Conservation (phyloP, 2,113 vertebrate genomes). For the Engraulis encrasicolus region DNA sequence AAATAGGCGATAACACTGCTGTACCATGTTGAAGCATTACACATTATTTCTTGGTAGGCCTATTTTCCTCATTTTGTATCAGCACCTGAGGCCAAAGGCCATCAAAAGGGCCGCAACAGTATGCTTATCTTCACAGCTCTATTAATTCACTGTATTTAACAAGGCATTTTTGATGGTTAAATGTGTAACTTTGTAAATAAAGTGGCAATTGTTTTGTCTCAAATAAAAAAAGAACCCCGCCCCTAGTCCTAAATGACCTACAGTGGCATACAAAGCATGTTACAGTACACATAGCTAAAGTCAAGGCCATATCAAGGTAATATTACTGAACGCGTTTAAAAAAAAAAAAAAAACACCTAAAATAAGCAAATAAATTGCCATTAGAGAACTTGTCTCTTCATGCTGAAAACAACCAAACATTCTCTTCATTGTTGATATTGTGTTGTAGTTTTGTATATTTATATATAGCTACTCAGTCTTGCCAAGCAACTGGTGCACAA, state of each 20-base stretch:
- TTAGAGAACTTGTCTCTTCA: constrained; percentile 17
- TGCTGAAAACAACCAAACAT: constrained; percentile 9
- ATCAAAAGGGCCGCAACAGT: background rate
- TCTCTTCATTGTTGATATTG: background rate
- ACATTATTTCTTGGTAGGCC: background rate
- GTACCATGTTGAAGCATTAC: background rate
- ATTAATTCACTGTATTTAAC: background rate
- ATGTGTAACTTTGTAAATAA: background rate
- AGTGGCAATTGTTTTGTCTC: background rate
- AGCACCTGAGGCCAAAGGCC: background rate
- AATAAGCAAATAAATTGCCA: constrained; percentile 25
- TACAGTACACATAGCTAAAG: background rate
- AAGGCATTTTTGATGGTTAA: background rate
- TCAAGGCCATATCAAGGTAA: constrained; percentile 32
- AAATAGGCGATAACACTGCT: background rate
- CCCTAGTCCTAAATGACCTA: background rate
- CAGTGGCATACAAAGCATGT: background rate
- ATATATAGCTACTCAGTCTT: background rate
- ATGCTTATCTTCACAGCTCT: background rate
- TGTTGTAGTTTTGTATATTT: constrained; percentile 21
- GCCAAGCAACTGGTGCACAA: constrained; percentile 1
- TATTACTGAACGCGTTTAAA: background rate
- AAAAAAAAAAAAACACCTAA: constrained; percentile 33
- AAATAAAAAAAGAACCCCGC: background rate
- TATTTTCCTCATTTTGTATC: background rate